Evolutionary conservation across 2,888 invertebrate species (phyloP), one percentile per base, ranked within the genome.

Genomic region (Phalangium opilio): DNA sequence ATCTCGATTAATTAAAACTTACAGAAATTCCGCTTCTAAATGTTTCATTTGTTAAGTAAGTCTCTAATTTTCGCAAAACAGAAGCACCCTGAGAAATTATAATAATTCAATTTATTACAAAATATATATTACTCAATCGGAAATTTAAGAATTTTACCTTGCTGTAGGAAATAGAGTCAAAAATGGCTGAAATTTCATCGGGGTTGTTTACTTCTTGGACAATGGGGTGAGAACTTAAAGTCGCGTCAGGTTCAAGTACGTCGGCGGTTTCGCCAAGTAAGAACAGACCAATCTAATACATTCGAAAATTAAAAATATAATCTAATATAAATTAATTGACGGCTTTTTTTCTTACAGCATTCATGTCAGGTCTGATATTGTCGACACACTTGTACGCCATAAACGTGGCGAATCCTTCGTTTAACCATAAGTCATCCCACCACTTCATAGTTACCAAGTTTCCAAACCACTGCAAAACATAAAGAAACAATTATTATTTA

Each of bases 41-140:
- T 32, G 72, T 72, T 3, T 76, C 75, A 35, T 74, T 70, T 0
- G 80, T 79, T 42, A 87, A 75, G 52, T 86, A 81, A 42, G 78
- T 73, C 65, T 90, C 85, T 57, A 91, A 65, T 91, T 93, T 91
- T 44, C 89, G 73, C 45, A 93, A 73, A 5, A 91, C 70, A 1
- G 87, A 78, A 0, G 86, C 78, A n/a, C 89, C 89, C 81, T 83
- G 58, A 27, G 10, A 38, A 38, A n/a, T n/a, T n/a, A n/a, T n/a
- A n/a, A n/a, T n/a, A n/a, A n/a, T n/a, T n/a, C n/a, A n/a, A n/a
- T n/a, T n/a, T n/a, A n/a, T n/a, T n/a, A n/a, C n/a, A n/a, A n/a
- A n/a, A n/a, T n/a, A n/a, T n/a, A n/a, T n/a, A n/a, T n/a, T n/a
- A n/a, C n/a, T n/a, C n/a, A n/a, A n/a, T n/a, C n/a, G n/a, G n/a